These are phyloP conservation scores for Rapana venosa DNA, from an alignment of 2,888 invertebrate genomes.

Conservation along the genomic window DNA sequence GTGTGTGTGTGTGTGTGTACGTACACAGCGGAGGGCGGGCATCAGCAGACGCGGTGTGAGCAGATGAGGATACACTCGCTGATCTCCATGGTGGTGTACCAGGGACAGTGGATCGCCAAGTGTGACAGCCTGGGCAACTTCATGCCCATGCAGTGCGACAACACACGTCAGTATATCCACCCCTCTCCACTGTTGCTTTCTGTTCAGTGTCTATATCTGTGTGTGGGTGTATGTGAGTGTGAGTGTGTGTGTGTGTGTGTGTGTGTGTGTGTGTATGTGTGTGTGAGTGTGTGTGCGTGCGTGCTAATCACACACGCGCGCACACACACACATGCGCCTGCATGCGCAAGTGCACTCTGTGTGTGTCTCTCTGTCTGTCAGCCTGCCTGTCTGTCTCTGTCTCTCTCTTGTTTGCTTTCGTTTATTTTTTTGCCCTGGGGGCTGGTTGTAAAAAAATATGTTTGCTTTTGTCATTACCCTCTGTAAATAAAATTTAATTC, in stretches of 20 bases:
- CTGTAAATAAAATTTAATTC: background rate
- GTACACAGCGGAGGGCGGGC: background rate
- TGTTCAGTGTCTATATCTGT: too few species aligned
- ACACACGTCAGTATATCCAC: constrained; percentile 55
- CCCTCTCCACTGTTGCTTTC: background rate
- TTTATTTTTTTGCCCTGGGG: too few species aligned
- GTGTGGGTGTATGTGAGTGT: too few species aligned
- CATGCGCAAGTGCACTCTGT: background rate
- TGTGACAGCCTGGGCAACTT: constrained; percentile 65
- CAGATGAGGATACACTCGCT: constrained; percentile 52
- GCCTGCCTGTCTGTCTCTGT: too few species aligned
- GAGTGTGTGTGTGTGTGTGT: too few species aligned
- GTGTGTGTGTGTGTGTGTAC: background rate
- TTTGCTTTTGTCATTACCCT: background rate
- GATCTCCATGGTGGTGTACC: constrained; percentile 63
- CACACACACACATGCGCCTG: background rate
- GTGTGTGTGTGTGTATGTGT: too few species aligned
- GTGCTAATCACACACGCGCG: background rate
- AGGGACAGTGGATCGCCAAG: constrained; percentile 66
- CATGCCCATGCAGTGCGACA: constrained; percentile 66
- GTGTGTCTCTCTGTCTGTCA: too few species aligned
- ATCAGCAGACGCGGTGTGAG: constrained; percentile 16
- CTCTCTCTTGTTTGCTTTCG: too few species aligned
- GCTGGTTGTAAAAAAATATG: background rate
- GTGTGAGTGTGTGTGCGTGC: too few species aligned